Conservation (phyloP, 2,888 invertebrate species). For the Archips crataeganus region DNA sequence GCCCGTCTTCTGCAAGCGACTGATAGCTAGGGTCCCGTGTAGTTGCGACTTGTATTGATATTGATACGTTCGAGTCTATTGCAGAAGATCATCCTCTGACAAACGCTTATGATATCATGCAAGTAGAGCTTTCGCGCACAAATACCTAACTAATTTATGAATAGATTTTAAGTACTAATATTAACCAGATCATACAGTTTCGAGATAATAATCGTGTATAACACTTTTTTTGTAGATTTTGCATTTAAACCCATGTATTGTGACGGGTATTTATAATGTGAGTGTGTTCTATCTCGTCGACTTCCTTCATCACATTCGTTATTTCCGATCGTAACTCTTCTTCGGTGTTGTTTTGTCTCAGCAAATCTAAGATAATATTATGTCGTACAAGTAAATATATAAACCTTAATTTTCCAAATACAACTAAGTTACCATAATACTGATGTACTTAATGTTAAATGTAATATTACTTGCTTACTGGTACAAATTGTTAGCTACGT, state of each 20-base stretch:
- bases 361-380: slow-evolving; percentile 14
- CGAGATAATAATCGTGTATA: slow-evolving; percentile 80
- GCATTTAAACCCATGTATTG: slow-evolving; percentile 83
- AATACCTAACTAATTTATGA: slow-evolving; percentile 66
- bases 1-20: slow-evolving; percentile 35
- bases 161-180: slow-evolving; percentile 76
- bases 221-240: slow-evolving; percentile 81
- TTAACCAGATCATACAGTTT: slow-evolving; percentile 78
- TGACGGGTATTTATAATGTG: slow-evolving; percentile 76
- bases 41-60: slow-evolving; percentile 49
- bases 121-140: slow-evolving; percentile 83
- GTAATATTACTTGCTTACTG: slow-evolving; percentile 46
- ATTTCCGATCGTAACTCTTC: slow-evolving; percentile 47
- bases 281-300: slow-evolving; percentile 74
- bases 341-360: slow-evolving; percentile 38
- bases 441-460: slow-evolving; percentile 20
- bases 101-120: slow-evolving; percentile 72
- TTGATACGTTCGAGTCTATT: slow-evolving; percentile 45
- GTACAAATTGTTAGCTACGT: slow-evolving; percentile 60
- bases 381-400: slow-evolving; percentile 5
- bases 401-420: slow-evolving; percentile 4
- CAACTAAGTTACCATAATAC: slow-evolving; percentile 24
- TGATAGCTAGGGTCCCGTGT: slow-evolving; percentile 39
- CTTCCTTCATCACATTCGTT: slow-evolving; percentile 57
- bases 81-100: slow-evolving; percentile 51